These are phyloP conservation scores for Pimpla rufipes DNA, from an alignment of 2,888 invertebrate genomes.

Conservation along the genomic window DNA sequence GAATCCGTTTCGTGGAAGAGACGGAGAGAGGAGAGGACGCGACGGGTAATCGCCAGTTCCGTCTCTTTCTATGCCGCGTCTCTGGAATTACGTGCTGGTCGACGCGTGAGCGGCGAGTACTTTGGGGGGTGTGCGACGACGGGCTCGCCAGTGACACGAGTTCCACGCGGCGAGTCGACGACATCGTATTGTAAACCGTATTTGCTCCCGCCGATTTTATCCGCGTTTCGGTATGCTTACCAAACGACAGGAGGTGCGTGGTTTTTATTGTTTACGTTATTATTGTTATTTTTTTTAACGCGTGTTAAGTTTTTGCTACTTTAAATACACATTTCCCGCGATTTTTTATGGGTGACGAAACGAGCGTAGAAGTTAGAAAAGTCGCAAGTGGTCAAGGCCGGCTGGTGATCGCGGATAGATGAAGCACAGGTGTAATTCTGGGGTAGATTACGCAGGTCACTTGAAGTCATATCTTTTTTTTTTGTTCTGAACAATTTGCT, in stretches of 20 bases:
- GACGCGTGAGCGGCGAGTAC: slow-evolving; percentile 32
- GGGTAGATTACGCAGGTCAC: too few species aligned
- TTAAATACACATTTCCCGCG: not conserved
- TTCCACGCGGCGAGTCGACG: slow-evolving; percentile 58
- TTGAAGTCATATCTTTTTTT: not conserved
- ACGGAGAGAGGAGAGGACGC: not conserved
- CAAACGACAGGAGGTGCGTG: slow-evolving; percentile 62
- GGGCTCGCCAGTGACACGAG: slow-evolving; percentile 54
- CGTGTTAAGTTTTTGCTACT: not conserved
- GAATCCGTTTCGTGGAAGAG: slow-evolving; percentile 34
- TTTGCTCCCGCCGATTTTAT: slow-evolving; percentile 19
- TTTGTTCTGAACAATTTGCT: not conserved
- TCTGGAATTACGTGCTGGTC: slow-evolving; percentile 57
- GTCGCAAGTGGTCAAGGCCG: not conserved
- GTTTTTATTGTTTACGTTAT: slow-evolving; percentile 20
- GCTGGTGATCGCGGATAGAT: not conserved
- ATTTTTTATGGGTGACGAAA: slow-evolving; percentile 6
- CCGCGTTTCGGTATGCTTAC: slow-evolving; percentile 49
- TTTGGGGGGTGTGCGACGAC: slow-evolving; percentile 40
- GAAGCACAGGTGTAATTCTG: too few species aligned
- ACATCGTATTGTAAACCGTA: slow-evolving; percentile 17
- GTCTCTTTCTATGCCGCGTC: slow-evolving; percentile 43
- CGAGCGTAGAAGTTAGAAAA: not conserved
- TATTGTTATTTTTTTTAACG: not conserved
- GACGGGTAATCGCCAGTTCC: slow-evolving; percentile 42